Base-by-base conservation (phyloP, 1,140 invertebrate genomes). In the Drosophila kanapiae region DNA sequence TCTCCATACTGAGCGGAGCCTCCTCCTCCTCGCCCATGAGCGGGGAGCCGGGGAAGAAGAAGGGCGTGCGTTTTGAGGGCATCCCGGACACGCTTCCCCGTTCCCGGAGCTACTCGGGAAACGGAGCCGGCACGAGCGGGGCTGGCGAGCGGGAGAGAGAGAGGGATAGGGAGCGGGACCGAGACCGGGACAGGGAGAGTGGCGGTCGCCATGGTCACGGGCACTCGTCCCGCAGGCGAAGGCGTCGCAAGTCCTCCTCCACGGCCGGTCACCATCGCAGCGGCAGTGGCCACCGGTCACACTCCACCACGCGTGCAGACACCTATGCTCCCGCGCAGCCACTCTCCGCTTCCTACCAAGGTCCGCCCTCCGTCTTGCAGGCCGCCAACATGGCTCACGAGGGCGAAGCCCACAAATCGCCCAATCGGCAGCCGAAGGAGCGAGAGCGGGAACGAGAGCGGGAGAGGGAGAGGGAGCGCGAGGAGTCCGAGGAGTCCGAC, bases 401-500 rank as follows among this genome's bases (percentile, higher is more conserved):
- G 56, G 29, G 29, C 47, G 37, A 69, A 14, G 60, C 64, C 33
- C 57, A 72, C 40, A 74, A 80, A 56, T 67, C 78, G 42, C 47
- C 78, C 37, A n/a, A 8, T 33, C 51, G 81, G 4, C 69, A 72
- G 23, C 61, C 58, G 14, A 70, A 63, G 8, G 75, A 85, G 0
- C 27, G 76, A 5, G 82, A 83, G 8, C 58, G 81, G 6, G 70
- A 82, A 37, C 45, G 43, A 11, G 64, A 77, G 0, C 45, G 68
- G 8, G 80, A 78, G 3, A 48, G 80, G 6, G 72, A 82, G 33
- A 48, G 80, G 6, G 72, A 82, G 33, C 63, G 93, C 49, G 86
- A 94, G 14, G 95, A 96, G n/a, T 96, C 92, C 40, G 96, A 92
- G 71, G 91, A 91, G 42, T 92, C 91, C 7, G 96, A 96, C 84